Evolutionary conservation across 2,113 vertebrate species (phyloP).

Genomic region (Microtus oregoni): DNA sequence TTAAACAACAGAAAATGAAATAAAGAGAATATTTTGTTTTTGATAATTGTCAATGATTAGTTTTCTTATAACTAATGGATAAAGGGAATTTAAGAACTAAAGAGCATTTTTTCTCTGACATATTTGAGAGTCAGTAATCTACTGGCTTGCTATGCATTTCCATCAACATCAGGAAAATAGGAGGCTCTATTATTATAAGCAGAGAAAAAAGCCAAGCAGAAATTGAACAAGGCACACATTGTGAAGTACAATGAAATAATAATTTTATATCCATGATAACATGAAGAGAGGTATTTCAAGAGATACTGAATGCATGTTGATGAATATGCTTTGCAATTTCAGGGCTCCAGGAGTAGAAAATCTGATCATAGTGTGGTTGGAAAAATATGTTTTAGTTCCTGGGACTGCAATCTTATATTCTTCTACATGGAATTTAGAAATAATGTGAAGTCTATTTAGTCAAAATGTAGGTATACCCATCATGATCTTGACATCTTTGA

Average conservation of each 20-base stretch:
- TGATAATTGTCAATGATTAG: not conserved
- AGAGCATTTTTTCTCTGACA: not conserved
- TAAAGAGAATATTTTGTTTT: not conserved
- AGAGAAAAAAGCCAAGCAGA: not conserved
- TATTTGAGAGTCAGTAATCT: not conserved
- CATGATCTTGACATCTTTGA: too few species aligned
- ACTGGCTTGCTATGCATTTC: not conserved
- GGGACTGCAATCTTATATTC: not conserved
- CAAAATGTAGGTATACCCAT: not conserved
- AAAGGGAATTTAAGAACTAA: not conserved
- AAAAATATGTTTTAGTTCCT: not conserved
- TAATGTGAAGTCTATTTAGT: not conserved
- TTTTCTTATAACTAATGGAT: not conserved
- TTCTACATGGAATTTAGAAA: not conserved
- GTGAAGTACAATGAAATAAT: not conserved
- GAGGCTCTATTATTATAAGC: not conserved
- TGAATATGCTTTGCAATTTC: not conserved
- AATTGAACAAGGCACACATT: not conserved
- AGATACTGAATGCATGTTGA: too few species aligned
- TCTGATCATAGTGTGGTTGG: not conserved
- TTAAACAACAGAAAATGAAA: not conserved
- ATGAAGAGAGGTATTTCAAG: not conserved
- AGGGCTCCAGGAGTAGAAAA: not conserved
- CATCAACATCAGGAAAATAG: not conserved
- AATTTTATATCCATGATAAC: not conserved